Conservation (phyloP, 1,140 invertebrate genomes). For the Varroa destructor region DNA sequence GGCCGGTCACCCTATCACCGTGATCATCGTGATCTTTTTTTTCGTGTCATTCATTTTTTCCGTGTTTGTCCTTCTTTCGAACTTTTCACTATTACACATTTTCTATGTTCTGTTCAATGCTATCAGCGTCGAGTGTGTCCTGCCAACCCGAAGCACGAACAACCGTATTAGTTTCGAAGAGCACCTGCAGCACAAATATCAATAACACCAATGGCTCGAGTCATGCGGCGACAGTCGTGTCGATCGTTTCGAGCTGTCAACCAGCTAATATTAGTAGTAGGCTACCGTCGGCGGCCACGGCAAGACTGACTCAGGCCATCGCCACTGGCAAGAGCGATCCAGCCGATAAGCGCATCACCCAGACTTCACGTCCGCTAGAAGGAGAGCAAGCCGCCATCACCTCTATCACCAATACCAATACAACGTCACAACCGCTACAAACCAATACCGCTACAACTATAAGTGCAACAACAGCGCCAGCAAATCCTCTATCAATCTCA, state of each 20-base stretch:
- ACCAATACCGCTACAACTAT: not conserved
- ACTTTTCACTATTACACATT: no score
- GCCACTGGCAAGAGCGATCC: slow-evolving; percentile 27
- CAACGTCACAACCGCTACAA: not conserved
- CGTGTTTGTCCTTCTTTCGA: no score
- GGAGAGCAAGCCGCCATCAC: slow-evolving; percentile 13
- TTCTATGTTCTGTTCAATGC: not conserved
- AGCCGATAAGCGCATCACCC: slow-evolving; percentile 24
- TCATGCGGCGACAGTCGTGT: not conserved
- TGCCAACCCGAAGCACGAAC: slow-evolving; percentile 27
- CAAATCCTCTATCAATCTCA: no score
- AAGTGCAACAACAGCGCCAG: no score
- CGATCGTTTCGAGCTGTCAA: slow-evolving; percentile 27
- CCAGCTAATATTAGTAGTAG: slow-evolving; percentile 14
- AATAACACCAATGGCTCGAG: slow-evolving; percentile 9
- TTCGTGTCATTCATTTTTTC: no score
- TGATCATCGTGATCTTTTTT: no score
- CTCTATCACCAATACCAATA: not conserved
- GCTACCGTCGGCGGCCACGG: not conserved
- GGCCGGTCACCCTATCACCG: no score
- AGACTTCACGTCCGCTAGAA: slow-evolving; percentile 25
- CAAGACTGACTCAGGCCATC: not conserved
- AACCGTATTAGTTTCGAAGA: slow-evolving; percentile 27
- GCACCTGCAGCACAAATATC: slow-evolving; percentile 26
- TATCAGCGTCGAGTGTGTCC: slow-evolving; percentile 23